Conservation (phyloP, 2,888 invertebrate species). For the Agrotis segetum region DNA sequence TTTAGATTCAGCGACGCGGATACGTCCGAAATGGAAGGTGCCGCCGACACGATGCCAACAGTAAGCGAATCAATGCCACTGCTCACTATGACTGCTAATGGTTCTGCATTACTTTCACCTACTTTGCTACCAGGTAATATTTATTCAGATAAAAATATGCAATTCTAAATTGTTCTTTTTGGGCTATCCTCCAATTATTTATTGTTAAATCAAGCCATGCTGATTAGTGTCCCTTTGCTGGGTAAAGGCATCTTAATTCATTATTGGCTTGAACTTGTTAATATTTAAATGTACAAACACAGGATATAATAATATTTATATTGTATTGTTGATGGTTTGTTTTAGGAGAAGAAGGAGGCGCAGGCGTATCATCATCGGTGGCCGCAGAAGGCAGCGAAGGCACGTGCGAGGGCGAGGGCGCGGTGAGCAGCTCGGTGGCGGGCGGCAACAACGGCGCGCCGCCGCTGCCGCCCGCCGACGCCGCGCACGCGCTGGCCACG, state of each 20-base stretch:
- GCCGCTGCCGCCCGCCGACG: no score
- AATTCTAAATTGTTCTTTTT: no score
- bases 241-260: background rate
- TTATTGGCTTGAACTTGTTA: background rate
- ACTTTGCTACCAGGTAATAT: constrained; percentile 78
- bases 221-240: no score
- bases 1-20: constrained; percentile 86
- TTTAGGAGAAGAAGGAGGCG: constrained; percentile 78
- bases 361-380: constrained; percentile 82
- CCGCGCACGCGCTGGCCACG: no score
- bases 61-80: constrained; percentile 87
- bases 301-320: background rate
- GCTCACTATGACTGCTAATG: constrained; percentile 83
- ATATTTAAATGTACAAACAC: background rate
- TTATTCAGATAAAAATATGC: no score
- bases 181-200: no score
- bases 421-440: no score
- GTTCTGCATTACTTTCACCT: constrained; percentile 83
- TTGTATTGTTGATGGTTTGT: background rate
- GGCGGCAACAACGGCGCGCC: no score
- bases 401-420: no score
- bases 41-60: constrained; percentile 84
- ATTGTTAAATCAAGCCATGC: no score
- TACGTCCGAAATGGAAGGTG: constrained; percentile 87
- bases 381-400: constrained; percentile 66